A percentile compares a stretch with the other conserved stretches of the same genome.
phyloP scores from a whole-genome alignment of 2,113 vertebrate genomes.

The Brachionichthys hirsutus region DNA sequence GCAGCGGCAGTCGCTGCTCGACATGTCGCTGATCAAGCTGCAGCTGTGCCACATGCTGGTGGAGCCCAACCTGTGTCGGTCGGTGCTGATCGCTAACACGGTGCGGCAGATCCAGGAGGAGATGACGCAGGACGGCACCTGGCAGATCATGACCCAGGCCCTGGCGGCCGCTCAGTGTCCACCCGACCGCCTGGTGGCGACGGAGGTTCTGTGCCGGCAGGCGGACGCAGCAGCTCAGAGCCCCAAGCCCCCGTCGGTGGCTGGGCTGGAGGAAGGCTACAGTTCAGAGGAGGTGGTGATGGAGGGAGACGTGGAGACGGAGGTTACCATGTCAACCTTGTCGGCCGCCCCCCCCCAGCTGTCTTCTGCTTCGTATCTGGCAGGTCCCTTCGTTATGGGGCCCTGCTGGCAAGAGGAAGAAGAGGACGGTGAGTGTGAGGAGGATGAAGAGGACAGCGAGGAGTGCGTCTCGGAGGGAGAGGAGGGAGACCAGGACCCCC shows the following conservation, averaged over 20 bases:
- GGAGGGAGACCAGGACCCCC: constrained; percentile 61
- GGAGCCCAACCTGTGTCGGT: constrained; percentile 95
- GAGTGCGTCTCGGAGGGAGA: constrained; percentile 81
- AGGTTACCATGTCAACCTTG: constrained; percentile 68
- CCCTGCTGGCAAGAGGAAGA: constrained; percentile 85
- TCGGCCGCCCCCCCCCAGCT: constrained; percentile 67
- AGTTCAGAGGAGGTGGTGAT: constrained; percentile 78
- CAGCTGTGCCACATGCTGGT: constrained; percentile 99
- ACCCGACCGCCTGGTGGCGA: constrained; percentile 88
- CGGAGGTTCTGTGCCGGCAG: constrained; percentile 89
- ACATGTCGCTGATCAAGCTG: constrained; percentile 98
- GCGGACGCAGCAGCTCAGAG: constrained; percentile 79
- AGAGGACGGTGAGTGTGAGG: constrained; percentile 78
- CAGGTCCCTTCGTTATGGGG: constrained; percentile 72
- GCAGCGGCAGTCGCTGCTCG: constrained; percentile 93
- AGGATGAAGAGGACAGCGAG: constrained; percentile 82
- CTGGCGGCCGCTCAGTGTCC: constrained; percentile 79
- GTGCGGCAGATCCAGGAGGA: constrained; percentile 97
- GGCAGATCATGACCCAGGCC: constrained; percentile 83
- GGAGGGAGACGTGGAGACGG: constrained; percentile 78
- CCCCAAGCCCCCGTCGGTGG: constrained; percentile 73
- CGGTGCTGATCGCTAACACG: constrained; percentile 96
- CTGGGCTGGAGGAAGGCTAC: constrained; percentile 74
- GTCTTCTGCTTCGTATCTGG: constrained; percentile 67
- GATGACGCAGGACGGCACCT: constrained; percentile 93